These are phyloP conservation scores for Lepetodrilus schrolli DNA, from an alignment of 2,888 invertebrate genomes.

Conservation along the genomic window DNA sequence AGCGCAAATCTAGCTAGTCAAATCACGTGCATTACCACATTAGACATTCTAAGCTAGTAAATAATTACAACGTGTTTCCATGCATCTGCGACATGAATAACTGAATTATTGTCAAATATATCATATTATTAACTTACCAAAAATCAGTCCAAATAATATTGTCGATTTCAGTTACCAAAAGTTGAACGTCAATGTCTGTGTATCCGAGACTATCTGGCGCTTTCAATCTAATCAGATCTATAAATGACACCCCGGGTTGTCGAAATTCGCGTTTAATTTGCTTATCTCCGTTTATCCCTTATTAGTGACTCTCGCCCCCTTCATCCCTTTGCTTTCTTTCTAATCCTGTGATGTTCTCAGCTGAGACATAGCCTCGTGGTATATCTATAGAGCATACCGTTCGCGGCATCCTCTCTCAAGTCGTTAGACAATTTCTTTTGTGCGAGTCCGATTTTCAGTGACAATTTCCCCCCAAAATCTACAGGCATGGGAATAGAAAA, in stretches of 20 bases:
- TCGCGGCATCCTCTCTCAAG: neutral
- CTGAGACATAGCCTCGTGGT: neutral
- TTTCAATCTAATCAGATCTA: constrained; percentile 11
- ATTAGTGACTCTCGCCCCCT: neutral
- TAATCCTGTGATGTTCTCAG: neutral
- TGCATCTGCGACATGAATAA: too few relatives aligned
- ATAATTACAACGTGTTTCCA: too few relatives aligned
- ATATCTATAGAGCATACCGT: neutral
- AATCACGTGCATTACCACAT: too few relatives aligned
- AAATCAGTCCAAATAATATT: too few relatives aligned
- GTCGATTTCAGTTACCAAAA: too few relatives aligned
- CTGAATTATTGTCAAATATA: too few relatives aligned
- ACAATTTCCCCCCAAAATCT: constrained; percentile 5
- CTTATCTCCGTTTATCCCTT: constrained; percentile 4
- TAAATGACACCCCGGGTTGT: constrained; percentile 4
- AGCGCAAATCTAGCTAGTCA: too few relatives aligned
- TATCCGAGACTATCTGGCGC: neutral
- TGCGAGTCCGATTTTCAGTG: neutral
- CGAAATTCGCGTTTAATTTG: constrained; percentile 13
- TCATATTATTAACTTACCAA: too few relatives aligned
- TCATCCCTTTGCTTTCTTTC: neutral
- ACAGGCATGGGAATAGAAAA: neutral
- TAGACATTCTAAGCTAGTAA: too few relatives aligned
- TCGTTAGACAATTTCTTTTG: constrained; percentile 19
- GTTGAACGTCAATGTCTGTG: too few relatives aligned